Evolutionary conservation across 2,113 vertebrate species (phyloP).

Genomic region (Crotalus helleri): DNA sequence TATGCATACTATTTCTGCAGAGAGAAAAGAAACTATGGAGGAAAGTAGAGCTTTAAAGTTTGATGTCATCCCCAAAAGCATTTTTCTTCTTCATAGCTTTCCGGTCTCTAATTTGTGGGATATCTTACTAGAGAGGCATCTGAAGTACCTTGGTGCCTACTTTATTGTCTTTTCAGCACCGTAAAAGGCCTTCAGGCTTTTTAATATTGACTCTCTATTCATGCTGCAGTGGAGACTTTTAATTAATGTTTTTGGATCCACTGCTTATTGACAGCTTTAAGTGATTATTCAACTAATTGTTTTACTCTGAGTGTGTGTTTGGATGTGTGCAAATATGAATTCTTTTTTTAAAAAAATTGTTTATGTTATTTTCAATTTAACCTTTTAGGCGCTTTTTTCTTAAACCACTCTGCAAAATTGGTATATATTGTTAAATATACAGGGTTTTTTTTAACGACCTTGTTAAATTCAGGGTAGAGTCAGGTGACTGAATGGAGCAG

Average conservation of each 20-base stretch:
- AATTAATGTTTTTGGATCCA: not conserved
- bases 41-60: not conserved
- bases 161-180: not conserved
- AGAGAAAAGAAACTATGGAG: not conserved
- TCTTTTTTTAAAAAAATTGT: not conserved
- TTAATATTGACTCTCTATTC: not conserved
- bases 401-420: not conserved
- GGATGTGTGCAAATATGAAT: not conserved
- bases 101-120: not conserved
- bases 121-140: not conserved
- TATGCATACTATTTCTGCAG: not conserved
- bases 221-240: not conserved
- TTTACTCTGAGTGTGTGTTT: not conserved
- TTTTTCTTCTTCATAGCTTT: not conserved
- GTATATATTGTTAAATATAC: not conserved
- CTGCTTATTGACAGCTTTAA: not conserved
- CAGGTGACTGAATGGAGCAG: not conserved
- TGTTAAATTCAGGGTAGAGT: not conserved
- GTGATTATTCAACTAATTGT: not conserved
- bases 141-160: not conserved
- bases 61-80: not conserved
- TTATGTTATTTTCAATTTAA: not conserved
- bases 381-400: not conserved
- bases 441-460: not conserved
- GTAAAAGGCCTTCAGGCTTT: not conserved